Evolutionary conservation across 2,797 vertebrate species (phyloP).

Genomic region (Sebastes itinus): DNA sequence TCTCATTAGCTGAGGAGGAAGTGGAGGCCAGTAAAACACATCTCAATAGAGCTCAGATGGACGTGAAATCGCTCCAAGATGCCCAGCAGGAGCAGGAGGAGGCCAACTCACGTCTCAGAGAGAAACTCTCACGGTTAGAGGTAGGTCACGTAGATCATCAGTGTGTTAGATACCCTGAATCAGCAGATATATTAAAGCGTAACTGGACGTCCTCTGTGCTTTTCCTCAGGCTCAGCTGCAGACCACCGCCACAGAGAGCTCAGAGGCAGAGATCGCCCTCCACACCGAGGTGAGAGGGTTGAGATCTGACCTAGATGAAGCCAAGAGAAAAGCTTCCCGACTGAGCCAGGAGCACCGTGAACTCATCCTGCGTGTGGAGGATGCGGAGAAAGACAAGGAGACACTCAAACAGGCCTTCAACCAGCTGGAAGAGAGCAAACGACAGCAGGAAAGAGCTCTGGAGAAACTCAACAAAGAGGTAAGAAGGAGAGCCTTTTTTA

Average conservation of each 20-base stretch:
- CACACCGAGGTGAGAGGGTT: conserved; percentile 82
- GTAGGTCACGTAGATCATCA: conserved; percentile 62
- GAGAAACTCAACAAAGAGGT: conserved; percentile 92
- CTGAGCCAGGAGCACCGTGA: conserved; percentile 85
- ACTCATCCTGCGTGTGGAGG: conserved; percentile 78
- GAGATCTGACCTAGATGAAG: conserved; percentile 87
- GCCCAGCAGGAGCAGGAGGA: conserved; percentile 78
- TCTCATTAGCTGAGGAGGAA: conserved; percentile 85
- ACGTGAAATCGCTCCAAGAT: conserved; percentile 65
- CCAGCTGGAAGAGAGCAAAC: conserved; percentile 88
- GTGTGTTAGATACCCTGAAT: neutral
- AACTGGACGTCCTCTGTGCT: conserved; percentile 1
- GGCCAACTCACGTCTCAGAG: conserved; percentile 83
- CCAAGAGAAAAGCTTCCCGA: conserved; percentile 80
- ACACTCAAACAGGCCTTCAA: conserved; percentile 77
- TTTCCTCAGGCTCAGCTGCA: conserved; percentile 80
- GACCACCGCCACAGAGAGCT: conserved; percentile 76
- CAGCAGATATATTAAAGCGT: neutral
- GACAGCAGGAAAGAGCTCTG: conserved; percentile 83
- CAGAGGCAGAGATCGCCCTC: conserved; percentile 87
- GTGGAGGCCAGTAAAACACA: conserved; percentile 73
- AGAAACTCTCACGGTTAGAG: conserved; percentile 89
- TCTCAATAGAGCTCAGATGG: conserved; percentile 63
- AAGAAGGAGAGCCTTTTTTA: neutral
- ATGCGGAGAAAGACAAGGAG: conserved; percentile 87